Evolutionary conservation across 2,888 invertebrate genomes (phyloP).

Genomic region (Shargacucullia verbasci): DNA sequence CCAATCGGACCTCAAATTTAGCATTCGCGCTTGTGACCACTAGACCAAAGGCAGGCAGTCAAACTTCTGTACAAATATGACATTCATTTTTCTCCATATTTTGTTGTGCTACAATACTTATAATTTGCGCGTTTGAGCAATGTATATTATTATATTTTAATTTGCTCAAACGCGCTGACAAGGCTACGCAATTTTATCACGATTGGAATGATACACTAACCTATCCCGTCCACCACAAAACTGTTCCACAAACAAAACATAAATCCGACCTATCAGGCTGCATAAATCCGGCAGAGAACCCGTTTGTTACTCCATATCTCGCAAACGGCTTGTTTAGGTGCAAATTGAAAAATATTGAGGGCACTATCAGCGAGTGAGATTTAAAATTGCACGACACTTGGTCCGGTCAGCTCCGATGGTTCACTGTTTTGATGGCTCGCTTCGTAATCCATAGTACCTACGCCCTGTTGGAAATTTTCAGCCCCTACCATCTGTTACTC

Average conservation of each 20-base stretch:
- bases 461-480: conserved; percentile 15
- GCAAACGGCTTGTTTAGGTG: conserved; percentile 42
- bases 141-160: too few relatives aligned
- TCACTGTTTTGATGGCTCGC: conserved; percentile 57
- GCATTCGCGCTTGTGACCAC: too few relatives aligned
- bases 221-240: background rate
- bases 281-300: conserved; percentile 35
- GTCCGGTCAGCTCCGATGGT: conserved; percentile 30
- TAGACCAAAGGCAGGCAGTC: too few relatives aligned
- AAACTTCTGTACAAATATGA: too few relatives aligned
- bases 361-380: conserved; percentile 27
- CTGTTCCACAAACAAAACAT: conserved; percentile 16
- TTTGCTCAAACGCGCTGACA: too few relatives aligned
- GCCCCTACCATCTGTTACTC: conserved; percentile 35
- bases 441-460: conserved; percentile 31
- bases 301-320: conserved; percentile 40
- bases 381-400: conserved; percentile 34
- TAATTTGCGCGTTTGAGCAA: too few relatives aligned
- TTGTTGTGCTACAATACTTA: too few relatives aligned
- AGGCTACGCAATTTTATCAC: background rate
- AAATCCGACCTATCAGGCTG: conserved; percentile 29
- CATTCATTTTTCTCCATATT: too few relatives aligned
- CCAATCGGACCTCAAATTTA: too few relatives aligned
- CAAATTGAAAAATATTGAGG: conserved; percentile 55
- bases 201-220: background rate